Conservation (phyloP, 1,140 invertebrate species). For the Drosophila athabasca region DNA sequence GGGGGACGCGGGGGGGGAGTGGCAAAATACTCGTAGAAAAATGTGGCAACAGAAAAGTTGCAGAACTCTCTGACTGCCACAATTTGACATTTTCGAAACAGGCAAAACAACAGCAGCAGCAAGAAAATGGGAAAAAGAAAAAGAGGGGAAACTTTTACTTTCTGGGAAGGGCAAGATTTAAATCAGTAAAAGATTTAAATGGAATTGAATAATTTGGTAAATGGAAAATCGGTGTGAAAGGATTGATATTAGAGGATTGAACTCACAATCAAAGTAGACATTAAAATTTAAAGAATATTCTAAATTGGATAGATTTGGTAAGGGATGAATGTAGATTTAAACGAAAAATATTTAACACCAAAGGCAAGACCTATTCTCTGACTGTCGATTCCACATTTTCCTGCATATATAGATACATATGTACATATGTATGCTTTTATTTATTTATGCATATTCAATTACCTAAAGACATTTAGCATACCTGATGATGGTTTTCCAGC, state of each 20-base stretch:
- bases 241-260: neutral
- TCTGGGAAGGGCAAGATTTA: constrained; percentile 20
- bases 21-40: constrained; percentile 9
- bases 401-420: neutral
- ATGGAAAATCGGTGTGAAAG: constrained; percentile 33
- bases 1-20: too few relatives aligned
- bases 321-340: too few relatives aligned
- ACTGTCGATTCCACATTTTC: too few relatives aligned
- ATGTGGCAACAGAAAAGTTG: constrained; percentile 35
- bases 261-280: neutral
- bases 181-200: constrained; percentile 13
- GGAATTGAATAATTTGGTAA: constrained; percentile 27
- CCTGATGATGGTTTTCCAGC: constrained; percentile 50
- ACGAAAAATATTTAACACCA: too few relatives aligned
- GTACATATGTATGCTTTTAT: neutral
- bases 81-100: constrained; percentile 43
- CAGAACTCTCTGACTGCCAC: constrained; percentile 48
- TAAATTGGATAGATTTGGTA: too few relatives aligned
- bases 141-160: constrained; percentile 40
- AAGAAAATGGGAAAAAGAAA: too few relatives aligned
- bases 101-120: constrained; percentile 1
- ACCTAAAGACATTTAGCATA: constrained; percentile 35
- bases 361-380: too few relatives aligned
- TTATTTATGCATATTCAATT: constrained; percentile 27
- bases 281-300: neutral